These are phyloP conservation scores for Silurus glanis DNA, from an alignment of 2,113 vertebrate species.

Conservation along the genomic window DNA sequence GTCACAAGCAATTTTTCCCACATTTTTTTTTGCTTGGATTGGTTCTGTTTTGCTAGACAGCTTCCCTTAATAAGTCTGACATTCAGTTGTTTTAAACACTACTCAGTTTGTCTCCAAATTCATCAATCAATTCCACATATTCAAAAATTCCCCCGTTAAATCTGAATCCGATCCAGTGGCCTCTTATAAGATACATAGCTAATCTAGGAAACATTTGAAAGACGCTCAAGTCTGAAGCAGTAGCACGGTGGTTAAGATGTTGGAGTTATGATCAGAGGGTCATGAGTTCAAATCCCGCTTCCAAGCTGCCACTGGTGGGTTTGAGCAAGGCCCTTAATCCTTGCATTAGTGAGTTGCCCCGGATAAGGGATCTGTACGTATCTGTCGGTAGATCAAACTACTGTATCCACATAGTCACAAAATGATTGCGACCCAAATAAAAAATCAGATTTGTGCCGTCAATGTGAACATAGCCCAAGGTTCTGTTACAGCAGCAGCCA, in stretches of 20 bases:
- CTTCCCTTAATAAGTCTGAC: not conserved
- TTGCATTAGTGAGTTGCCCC: too few species aligned
- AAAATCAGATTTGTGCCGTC: not conserved
- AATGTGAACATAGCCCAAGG: not conserved
- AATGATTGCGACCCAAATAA: not conserved
- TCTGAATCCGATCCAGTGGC: not conserved
- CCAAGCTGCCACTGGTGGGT: too few species aligned
- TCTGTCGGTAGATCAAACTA: not conserved
- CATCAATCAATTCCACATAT: not conserved
- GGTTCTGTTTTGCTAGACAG: not conserved
- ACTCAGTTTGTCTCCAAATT: not conserved
- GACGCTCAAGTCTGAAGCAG: not conserved
- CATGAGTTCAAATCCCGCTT: too few species aligned
- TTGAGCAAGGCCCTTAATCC: too few species aligned
- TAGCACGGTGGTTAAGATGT: too few species aligned
- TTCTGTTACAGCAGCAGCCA: not conserved
- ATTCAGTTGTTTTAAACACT: not conserved
- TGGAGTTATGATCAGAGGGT: too few species aligned
- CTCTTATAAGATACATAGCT: not conserved
- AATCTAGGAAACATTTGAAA: not conserved
- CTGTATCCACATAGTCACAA: not conserved
- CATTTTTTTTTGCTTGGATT: not conserved
- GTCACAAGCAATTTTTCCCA: not conserved
- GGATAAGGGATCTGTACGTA: too few species aligned
- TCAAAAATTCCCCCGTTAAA: not conserved